Base-by-base conservation (phyloP, 2,888 invertebrate species). In the Thyatira batis region DNA sequence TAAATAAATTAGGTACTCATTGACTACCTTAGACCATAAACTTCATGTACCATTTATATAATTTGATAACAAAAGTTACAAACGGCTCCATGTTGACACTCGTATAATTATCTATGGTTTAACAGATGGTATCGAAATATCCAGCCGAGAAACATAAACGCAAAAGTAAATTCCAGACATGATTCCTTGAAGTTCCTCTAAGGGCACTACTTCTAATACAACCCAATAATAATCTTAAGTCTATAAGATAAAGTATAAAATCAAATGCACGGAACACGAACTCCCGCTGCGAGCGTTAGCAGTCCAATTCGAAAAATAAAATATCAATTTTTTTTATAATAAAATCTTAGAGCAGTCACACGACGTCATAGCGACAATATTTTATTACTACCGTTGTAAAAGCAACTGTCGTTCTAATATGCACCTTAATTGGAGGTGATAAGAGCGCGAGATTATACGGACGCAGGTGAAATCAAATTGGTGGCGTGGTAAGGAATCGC, bases 281-380 rank as follows among this genome's bases (percentile, higher is more conserved):
- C 88, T 73, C 91, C 91, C 82, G 90, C 91, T 87, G 90, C 50
- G 91, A 70, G 84, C 85, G 90, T 90, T 86, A 89, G 87, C 90
- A 86, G 84, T 75, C 78, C 84, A 80, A 83, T 85, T 82, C 85
- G 73, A 86, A 84, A 89, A 88, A 89, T 85, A 90, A 89, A 89
- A 89, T 89, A 89, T 88, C 87, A 88, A 87, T 89, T 89, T 89
- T 86, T 79, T 78, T 83, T 84, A 85, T 89, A 88, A 92, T 91
- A 91, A 90, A 91, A 89, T 88, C 85, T 90, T 85, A 91, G 88
- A 87, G 78, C 82, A 85, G 82, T 86, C 88, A 83, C 88, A 87
- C 83, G 81, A 77, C 80, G 85, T 85, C 84, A 80, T 80, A 73
- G 70, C 63, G 61, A 69, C 75, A 79, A 72, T 72, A 69, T 61